phyloP scores from a whole-genome alignment of 1,140 invertebrate genomes.

The Drosophila arizonae region DNA sequence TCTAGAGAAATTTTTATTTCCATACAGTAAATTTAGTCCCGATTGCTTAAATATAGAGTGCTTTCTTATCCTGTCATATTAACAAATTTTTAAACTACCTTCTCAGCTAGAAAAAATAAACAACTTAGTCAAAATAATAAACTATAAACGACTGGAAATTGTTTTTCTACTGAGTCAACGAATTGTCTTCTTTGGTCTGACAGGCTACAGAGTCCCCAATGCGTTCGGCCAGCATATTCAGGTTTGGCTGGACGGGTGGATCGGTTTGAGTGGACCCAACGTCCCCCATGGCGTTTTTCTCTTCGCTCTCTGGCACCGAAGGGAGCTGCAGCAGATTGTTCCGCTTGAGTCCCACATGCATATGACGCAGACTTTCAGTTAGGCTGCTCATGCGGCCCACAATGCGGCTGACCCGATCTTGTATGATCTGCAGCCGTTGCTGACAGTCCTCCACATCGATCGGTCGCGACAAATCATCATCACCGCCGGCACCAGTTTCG shows the following conservation, averaged over 20 bases:
- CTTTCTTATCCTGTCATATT: background rate
- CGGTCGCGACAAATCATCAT: background rate
- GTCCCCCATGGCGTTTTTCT: background rate
- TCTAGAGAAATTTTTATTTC: background rate
- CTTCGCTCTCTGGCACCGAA: background rate
- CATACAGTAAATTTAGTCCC: slow-evolving; percentile 3
- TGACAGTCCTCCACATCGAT: background rate
- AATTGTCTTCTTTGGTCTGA: slow-evolving; percentile 12
- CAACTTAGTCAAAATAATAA: background rate
- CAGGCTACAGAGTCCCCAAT: slow-evolving; percentile 16
- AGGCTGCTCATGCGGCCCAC: background rate
- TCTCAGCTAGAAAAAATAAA: background rate
- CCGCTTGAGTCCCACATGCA: slow-evolving; percentile 11
- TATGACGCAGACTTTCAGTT: slow-evolving; percentile 1
- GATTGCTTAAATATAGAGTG: background rate
- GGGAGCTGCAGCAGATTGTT: background rate
- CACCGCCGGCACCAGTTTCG: background rate
- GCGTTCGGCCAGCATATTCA: slow-evolving; percentile 18
- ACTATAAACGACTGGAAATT: background rate
- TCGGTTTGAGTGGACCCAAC: slow-evolving; percentile 15
- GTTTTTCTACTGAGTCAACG: no score
- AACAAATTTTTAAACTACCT: background rate
- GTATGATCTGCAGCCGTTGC: slow-evolving; percentile 8
- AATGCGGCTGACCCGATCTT: slow-evolving; percentile 20
- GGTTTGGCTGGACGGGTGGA: background rate